Evolutionary conservation across 2,797 vertebrate species (phyloP), one percentile per base, ranked within the genome.

Genomic region (Acomys russatus): DNA sequence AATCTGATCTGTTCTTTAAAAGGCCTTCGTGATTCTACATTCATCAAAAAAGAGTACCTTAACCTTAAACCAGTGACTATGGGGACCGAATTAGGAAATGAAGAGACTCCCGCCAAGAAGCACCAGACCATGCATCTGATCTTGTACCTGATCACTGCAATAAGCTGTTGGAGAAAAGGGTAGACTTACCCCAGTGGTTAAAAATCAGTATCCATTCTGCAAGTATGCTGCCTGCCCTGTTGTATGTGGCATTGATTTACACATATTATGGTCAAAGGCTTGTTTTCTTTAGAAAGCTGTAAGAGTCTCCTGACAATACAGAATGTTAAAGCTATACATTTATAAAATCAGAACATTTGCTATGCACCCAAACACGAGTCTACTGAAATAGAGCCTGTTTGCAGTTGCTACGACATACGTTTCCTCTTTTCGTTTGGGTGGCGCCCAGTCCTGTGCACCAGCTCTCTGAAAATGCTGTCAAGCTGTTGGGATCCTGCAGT

Each of bases 211-310:
- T 64, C 22, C 0, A 5, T 44, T 17, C 59, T 49, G n/a, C 14
- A 4, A 38, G 14, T 25, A 14, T 14, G 28, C 18, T 3, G 30
- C 20, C 18, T 14, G 3, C 25, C 11, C 3, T 1, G 0, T 3
- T 30, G 14, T 38, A 54, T 15, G 22, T 18, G 66, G 28, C 63
- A 9, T 0, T 77, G 80, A 79, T 23, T 23, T 64, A 18, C 6
- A 23, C 3, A 8, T 1, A 7, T 35, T 87, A 20, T 61, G 11
- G n/a, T 70, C 33, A 82, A 14, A 28, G 12, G 3, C 49, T 77
- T 66, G 23, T 71, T 70, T 10, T n/a, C 23, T 38, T 86, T 44
- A 78, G 54, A 64, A 86, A 88, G 12, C n/a, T 51, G 54, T 73
- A 23, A 35, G 23, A 92, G n/a, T 49, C 80, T 88, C 71, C 79